A percentile compares a stretch with the other conserved stretches of the same genome.
Evolutionary conservation across 2,888 invertebrate species (phyloP).

Genomic region (Sepiola atlantica): DNA sequence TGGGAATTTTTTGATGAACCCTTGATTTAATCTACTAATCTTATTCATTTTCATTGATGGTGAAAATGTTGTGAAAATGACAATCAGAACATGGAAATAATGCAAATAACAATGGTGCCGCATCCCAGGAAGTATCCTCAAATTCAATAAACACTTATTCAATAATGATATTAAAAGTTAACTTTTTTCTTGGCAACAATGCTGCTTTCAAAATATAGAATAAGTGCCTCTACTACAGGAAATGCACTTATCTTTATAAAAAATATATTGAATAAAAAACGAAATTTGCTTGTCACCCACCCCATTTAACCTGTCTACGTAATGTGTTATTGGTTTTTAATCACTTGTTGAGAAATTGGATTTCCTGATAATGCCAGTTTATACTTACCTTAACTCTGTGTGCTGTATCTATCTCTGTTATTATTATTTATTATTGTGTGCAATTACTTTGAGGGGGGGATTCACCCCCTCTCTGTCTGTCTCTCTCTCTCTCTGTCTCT

Average conservation of each 20-base stretch:
- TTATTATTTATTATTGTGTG: not conserved
- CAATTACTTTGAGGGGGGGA: not conserved
- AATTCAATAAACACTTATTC: too few relatives aligned
- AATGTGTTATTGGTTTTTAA: not conserved
- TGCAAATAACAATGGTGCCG: too few relatives aligned
- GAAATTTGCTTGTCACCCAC: not conserved
- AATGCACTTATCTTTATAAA: not conserved
- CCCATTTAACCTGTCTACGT: not conserved
- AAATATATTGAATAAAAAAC: not conserved
- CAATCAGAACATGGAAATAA: too few relatives aligned
- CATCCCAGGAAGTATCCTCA: too few relatives aligned
- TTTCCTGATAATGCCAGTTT: not conserved
- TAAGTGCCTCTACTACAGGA: not conserved
- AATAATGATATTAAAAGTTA: not conserved
- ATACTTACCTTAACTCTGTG: not conserved
- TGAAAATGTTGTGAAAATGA: too few relatives aligned
- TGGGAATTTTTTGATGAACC: too few relatives aligned
- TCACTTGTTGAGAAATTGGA: not conserved
- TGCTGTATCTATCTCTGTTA: not conserved
- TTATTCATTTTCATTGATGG: too few relatives aligned
- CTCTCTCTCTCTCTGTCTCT: too few relatives aligned
- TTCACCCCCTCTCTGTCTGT: not conserved
- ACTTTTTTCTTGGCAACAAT: not conserved
- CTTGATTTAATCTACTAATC: too few relatives aligned
- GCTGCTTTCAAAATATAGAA: too few relatives aligned